These are phyloP conservation scores for Eufriesea mexicana DNA, from an alignment of 1,140 invertebrate species.

Conservation along the genomic window DNA sequence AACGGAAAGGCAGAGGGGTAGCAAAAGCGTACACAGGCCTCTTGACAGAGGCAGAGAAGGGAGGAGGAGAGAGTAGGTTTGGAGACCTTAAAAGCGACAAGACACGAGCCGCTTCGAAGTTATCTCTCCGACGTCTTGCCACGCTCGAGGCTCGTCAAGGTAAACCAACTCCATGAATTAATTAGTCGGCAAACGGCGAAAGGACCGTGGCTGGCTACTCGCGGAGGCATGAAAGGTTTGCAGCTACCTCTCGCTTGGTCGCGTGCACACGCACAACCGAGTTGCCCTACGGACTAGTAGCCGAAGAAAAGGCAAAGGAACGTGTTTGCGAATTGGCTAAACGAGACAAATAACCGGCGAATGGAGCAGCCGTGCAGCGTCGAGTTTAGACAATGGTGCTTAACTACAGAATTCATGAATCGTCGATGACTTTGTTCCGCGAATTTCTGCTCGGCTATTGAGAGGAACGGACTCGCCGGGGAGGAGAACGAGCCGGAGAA, in stretches of 20 bases:
- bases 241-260: slow-evolving; percentile 9
- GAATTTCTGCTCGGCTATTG: slow-evolving; percentile 2
- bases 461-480: neutral
- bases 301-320: neutral
- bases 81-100: slow-evolving; percentile 58
- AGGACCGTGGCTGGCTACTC: slow-evolving; percentile 44
- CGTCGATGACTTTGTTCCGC: neutral
- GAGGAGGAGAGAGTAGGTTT: slow-evolving; percentile 20
- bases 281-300: too few species aligned
- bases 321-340: slow-evolving; percentile 14
- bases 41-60: slow-evolving; percentile 6
- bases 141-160: slow-evolving; percentile 51
- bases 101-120: slow-evolving; percentile 52
- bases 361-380: neutral
- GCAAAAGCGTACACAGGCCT: neutral
- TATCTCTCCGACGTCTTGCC: slow-evolving; percentile 58
- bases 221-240: slow-evolving; percentile 38
- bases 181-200: slow-evolving; percentile 68
- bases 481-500: neutral
- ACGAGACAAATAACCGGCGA: slow-evolving; percentile 18
- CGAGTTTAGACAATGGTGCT: slow-evolving; percentile 1
- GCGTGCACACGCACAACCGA: slow-evolving; percentile 5
- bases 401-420: slow-evolving; percentile 29
- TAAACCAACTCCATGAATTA: slow-evolving; percentile 71
- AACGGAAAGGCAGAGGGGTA: slow-evolving; percentile 26